Evolutionary conservation across 2,797 vertebrate genomes (phyloP).

Genomic region (Pteronotus mesoamericanus): DNA sequence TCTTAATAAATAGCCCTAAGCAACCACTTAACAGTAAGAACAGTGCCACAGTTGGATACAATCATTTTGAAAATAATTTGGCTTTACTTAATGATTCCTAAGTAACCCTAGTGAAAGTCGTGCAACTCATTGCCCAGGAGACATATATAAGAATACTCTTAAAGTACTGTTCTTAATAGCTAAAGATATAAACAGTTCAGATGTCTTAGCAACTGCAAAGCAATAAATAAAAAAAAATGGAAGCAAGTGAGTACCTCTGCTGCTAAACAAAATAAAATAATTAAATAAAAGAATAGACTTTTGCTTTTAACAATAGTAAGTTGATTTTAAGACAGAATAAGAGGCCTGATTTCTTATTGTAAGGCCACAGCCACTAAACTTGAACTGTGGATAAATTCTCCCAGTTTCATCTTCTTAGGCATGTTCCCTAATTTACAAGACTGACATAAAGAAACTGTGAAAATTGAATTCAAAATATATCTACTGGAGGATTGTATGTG

Average conservation of each 20-base stretch:
- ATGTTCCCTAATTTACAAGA: neutral
- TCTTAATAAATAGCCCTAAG: constrained; percentile 28
- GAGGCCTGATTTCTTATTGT: neutral
- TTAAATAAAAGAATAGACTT: neutral
- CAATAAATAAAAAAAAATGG: neutral
- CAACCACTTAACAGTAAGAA: neutral
- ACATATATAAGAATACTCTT: neutral
- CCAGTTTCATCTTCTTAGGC: neutral
- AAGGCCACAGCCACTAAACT: neutral
- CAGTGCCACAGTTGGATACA: neutral
- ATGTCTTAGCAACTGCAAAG: neutral
- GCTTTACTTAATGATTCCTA: neutral
- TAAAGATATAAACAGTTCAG: neutral
- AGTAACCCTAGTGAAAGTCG: neutral
- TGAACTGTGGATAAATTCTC: neutral
- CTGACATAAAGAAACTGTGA: neutral
- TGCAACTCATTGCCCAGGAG: neutral
- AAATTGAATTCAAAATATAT: neutral
- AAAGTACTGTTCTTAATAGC: neutral
- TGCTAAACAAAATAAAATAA: neutral
- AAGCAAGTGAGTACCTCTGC: neutral
- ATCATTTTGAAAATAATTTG: neutral
- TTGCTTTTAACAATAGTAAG: neutral
- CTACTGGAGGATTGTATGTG: neutral
- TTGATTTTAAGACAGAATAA: neutral